Conservation (phyloP, 2,888 invertebrate genomes). For the Folsomia manolachei region DNA sequence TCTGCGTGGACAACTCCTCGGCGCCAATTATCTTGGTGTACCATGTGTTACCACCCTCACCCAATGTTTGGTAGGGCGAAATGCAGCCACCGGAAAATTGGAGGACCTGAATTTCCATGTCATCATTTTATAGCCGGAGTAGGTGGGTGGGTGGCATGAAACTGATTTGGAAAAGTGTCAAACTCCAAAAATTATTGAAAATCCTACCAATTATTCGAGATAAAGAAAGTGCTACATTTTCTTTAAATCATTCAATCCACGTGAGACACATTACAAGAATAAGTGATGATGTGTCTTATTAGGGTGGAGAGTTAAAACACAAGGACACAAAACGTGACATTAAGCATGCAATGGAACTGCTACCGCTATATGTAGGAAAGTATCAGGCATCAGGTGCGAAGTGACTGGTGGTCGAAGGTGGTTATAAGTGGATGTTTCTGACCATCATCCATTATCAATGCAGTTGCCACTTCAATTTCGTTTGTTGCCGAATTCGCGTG, state of each 20-base stretch:
- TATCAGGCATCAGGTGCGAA: constrained; percentile 10
- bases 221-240: background rate
- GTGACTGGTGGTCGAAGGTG: background rate
- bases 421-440: background rate
- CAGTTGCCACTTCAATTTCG: constrained; percentile 7
- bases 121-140: too few relatives aligned
- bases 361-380: background rate
- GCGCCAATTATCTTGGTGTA: background rate
- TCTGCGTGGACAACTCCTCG: background rate
- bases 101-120: background rate
- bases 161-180: background rate
- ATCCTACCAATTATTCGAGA: too few relatives aligned
- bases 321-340: background rate
- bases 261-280: too few relatives aligned
- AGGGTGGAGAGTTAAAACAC: too few relatives aligned
- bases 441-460: background rate
- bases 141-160: too few relatives aligned
- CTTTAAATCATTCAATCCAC: too few relatives aligned
- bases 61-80: background rate
- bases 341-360: background rate
- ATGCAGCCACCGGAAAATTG: background rate
- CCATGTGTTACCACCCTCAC: background rate
- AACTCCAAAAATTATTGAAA: background rate
- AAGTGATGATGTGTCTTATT: too few relatives aligned
- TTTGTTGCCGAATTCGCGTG: constrained; percentile 21